Conservation (phyloP, 2,113 vertebrate genomes). For the Natator depressus region DNA sequence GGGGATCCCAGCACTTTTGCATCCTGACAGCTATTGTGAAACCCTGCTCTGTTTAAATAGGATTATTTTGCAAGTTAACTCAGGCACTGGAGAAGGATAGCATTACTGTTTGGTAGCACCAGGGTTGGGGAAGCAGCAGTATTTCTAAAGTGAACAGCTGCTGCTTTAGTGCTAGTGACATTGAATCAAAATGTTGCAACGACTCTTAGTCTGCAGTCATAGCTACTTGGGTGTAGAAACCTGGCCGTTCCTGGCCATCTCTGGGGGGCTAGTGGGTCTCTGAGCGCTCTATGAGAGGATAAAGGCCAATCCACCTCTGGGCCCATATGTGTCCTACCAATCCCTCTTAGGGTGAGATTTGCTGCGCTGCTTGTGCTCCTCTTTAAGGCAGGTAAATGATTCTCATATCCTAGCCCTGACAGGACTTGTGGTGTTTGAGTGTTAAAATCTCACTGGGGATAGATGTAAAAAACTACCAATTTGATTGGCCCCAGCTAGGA, state of each 20-base stretch:
- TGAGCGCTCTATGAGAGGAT: neutral
- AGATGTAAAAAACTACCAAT: neutral
- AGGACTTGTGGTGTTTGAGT: neutral
- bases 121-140: neutral
- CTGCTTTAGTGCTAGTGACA: neutral
- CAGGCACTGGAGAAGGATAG: neutral
- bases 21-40: neutral
- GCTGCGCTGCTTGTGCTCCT: neutral
- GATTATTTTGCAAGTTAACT: neutral
- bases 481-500: neutral
- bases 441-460: neutral
- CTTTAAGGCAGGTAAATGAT: neutral
- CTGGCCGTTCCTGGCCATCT: neutral
- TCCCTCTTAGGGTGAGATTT: neutral
- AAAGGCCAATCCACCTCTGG: neutral
- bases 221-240: neutral
- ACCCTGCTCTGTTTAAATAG: neutral
- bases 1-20: fast-evolving
- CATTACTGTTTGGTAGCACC: neutral
- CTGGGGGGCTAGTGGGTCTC: neutral
- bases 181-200: neutral
- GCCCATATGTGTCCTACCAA: neutral
- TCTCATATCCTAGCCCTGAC: neutral
- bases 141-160: neutral
- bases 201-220: neutral